Evolutionary conservation across 1,140 invertebrate species (phyloP).

Genomic region (Magallana gigas): DNA sequence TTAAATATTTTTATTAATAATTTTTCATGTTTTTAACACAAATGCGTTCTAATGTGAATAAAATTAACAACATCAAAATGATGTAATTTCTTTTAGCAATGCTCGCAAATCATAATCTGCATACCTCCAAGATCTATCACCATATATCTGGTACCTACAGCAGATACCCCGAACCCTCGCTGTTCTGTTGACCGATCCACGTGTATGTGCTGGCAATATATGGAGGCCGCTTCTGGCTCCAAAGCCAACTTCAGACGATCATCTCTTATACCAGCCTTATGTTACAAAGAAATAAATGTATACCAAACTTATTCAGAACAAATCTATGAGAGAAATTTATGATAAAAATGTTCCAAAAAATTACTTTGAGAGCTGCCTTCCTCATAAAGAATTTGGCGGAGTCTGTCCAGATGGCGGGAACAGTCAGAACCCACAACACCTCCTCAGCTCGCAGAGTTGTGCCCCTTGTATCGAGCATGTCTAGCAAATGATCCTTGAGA

Average conservation of each 20-base stretch:
- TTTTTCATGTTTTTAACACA: no score
- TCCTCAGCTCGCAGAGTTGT: not conserved
- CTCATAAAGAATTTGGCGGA: constrained; percentile 48
- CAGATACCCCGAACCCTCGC: constrained; percentile 42
- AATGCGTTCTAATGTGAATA: no score
- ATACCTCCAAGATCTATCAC: constrained; percentile 50
- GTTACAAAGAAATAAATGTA: not conserved
- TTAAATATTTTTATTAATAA: no score
- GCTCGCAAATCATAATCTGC: not conserved
- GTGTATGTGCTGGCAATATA: constrained; percentile 46
- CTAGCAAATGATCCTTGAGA: constrained; percentile 26
- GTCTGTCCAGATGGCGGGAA: constrained; percentile 49
- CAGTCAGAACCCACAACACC: constrained; percentile 41
- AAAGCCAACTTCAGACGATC: constrained; percentile 38
- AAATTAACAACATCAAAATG: no score
- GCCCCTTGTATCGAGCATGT: not conserved
- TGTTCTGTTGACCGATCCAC: constrained; percentile 41
- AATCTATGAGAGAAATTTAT: not conserved
- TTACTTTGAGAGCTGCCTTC: constrained; percentile 42
- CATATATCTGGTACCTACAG: constrained; percentile 47
- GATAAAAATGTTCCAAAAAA: not conserved
- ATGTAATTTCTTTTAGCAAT: no score
- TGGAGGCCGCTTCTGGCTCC: constrained; percentile 51
- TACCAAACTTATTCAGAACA: no score
- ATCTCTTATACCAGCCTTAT: constrained; percentile 41